Conservation (phyloP, 2,888 invertebrate genomes). For the Heliconius ethilla region DNA sequence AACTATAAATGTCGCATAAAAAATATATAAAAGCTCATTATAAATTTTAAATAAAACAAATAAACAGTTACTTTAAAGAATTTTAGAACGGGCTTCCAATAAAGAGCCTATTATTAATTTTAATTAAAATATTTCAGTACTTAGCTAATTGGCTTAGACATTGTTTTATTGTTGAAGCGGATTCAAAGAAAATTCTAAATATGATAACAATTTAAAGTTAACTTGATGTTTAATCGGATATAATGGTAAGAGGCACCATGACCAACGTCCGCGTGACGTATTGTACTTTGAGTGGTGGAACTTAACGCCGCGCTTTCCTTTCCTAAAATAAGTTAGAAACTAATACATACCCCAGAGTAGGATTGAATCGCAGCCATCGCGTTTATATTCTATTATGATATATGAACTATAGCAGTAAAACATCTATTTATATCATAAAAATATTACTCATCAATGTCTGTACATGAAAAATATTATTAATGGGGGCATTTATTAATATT, state of each 20-base stretch:
- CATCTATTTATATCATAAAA: no score
- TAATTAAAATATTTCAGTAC: conserved; percentile 14
- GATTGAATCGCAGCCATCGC: no score
- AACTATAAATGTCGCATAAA: no score
- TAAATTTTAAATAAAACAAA: no score
- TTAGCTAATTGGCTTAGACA: conserved; percentile 4
- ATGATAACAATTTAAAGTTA: background rate
- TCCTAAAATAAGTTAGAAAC: background rate
- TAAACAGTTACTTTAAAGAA: conserved; percentile 1
- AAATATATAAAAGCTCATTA: no score
- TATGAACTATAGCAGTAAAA: no score
- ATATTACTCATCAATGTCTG: no score
- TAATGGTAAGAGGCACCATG: background rate
- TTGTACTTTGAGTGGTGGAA: background rate
- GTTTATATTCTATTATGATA: no score
- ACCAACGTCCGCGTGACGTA: background rate
- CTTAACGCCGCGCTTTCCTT: background rate
- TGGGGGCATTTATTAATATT: no score
- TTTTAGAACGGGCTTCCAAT: conserved; percentile 8
- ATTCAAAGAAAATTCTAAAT: background rate
- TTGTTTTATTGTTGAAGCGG: background rate
- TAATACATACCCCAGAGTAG: background rate
- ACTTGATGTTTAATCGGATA: background rate
- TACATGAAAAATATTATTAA: no score
- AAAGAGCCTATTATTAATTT: conserved; percentile 5